These are phyloP conservation scores for Poliocrania exsul DNA, from an alignment of 2,797 vertebrate genomes.

Conservation along the genomic window DNA sequence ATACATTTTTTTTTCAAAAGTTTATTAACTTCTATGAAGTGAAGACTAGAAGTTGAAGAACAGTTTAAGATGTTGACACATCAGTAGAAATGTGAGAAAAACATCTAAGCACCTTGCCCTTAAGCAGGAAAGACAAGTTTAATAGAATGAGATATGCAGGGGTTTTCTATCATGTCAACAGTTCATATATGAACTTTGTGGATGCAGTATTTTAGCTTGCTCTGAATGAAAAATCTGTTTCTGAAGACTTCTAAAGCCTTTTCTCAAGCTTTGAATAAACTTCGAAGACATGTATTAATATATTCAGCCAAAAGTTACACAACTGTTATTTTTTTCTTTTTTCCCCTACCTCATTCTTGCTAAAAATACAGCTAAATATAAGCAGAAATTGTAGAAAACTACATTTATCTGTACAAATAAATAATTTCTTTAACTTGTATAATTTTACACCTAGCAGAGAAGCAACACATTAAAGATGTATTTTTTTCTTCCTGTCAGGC, in stretches of 20 bases:
- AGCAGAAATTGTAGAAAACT: not conserved
- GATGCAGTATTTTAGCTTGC: not conserved
- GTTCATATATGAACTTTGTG: not conserved
- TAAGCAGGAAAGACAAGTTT: not conserved
- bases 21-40: not conserved
- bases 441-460: not conserved
- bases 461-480: not conserved
- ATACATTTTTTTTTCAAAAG: not conserved
- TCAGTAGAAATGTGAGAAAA: not conserved
- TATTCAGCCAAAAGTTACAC: not conserved
- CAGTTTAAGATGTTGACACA: not conserved
- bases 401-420: not conserved
- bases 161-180: not conserved
- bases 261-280: not conserved
- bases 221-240: not conserved
- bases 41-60: not conserved
- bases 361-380: not conserved
- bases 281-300: not conserved
- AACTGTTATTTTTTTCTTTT: not conserved
- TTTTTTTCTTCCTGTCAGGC: slow-evolving; percentile 72
- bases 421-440: not conserved
- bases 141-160: not conserved
- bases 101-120: not conserved
- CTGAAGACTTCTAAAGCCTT: not conserved
- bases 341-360: not conserved